phyloP scores from a whole-genome alignment of 1,140 invertebrate species.

The Drosophila nannoptera region DNA sequence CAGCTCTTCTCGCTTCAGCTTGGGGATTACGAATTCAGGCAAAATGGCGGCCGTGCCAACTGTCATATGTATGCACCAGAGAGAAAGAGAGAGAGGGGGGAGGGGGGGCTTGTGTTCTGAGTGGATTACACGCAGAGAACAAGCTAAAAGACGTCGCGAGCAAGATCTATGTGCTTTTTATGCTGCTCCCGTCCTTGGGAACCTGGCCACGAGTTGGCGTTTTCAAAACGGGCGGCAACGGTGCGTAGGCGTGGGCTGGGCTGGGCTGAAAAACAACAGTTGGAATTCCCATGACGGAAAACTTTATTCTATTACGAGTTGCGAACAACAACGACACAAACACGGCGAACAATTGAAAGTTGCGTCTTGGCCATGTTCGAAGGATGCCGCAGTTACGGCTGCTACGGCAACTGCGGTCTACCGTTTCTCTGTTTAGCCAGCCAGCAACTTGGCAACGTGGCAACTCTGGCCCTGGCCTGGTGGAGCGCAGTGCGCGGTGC shows the following conservation, averaged over 20 bases:
- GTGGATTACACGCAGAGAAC: slow-evolving; percentile 71
- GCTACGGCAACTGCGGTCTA: slow-evolving; percentile 44
- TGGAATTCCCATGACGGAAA: slow-evolving; percentile 69
- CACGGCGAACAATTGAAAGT: slow-evolving; percentile 69
- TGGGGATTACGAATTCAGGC: slow-evolving; percentile 35
- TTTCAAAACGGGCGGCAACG: neutral
- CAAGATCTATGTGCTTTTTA: slow-evolving; percentile 63
- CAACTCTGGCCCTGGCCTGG: neutral
- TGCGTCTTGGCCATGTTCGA: slow-evolving; percentile 24
- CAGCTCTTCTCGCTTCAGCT: slow-evolving; percentile 18
- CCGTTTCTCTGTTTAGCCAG: slow-evolving; percentile 34
- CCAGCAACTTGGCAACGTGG: no score
- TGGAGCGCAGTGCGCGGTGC: no score
- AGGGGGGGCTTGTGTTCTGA: slow-evolving; percentile 21
- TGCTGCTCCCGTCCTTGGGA: slow-evolving; percentile 21
- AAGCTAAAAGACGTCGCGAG: slow-evolving; percentile 47
- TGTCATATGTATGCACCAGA: slow-evolving; percentile 34
- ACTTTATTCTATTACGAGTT: slow-evolving; percentile 75
- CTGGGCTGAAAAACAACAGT: slow-evolving; percentile 63
- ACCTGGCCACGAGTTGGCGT: neutral
- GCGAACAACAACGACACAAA: slow-evolving; percentile 30
- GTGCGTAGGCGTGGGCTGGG: neutral
- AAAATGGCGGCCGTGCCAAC: slow-evolving; percentile 44
- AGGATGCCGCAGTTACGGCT: neutral
- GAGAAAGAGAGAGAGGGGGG: neutral